Percentiles rank a stretch among this genome's conserved stretches.
Evolutionary conservation across 2,113 vertebrate genomes (phyloP).

Genomic region (Forbesichthys agassizii): DNA sequence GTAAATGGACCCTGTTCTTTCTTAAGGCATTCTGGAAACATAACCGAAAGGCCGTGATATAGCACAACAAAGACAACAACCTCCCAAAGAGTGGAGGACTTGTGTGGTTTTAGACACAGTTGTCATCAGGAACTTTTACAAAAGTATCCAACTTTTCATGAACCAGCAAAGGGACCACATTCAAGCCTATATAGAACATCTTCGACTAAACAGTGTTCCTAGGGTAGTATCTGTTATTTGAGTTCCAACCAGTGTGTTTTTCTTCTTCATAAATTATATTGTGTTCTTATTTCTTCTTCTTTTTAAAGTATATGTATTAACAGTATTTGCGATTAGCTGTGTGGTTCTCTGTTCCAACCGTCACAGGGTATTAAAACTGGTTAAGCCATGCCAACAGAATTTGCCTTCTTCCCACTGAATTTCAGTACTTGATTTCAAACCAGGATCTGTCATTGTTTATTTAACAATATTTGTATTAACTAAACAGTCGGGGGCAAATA

Average conservation of each 20-base stretch:
- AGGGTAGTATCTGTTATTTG: conserved; percentile 43
- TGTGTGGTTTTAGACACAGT: conserved; percentile 52
- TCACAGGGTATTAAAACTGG: conserved; percentile 74
- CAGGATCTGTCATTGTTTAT: not conserved
- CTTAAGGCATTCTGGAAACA: conserved; percentile 30
- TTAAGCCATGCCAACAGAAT: conserved; percentile 50
- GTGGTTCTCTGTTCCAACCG: conserved; percentile 66
- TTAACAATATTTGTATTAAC: conserved; percentile 38
- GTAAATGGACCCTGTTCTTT: conserved; percentile 12
- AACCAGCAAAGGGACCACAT: conserved; percentile 67
- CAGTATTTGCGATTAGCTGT: conserved; percentile 29
- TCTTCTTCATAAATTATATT: conserved; percentile 14
- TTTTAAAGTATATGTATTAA: not conserved
- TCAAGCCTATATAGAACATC: conserved; percentile 60
- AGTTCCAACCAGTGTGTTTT: conserved; percentile 38
- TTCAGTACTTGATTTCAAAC: no score
- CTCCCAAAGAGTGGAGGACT: conserved; percentile 27
- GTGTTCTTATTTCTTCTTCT: not conserved
- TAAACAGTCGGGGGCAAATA: conserved; percentile 32
- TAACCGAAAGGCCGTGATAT: conserved; percentile 35
- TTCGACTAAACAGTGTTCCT: conserved; percentile 47
- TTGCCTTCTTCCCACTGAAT: conserved; percentile 61
- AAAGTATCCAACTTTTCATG: conserved; percentile 57
- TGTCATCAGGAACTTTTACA: conserved; percentile 69
- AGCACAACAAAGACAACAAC: conserved; percentile 66